Evolutionary conservation across 1,140 invertebrate species (phyloP), one percentile per base, ranked within the genome.

Genomic region (Drosophila hydei): DNA sequence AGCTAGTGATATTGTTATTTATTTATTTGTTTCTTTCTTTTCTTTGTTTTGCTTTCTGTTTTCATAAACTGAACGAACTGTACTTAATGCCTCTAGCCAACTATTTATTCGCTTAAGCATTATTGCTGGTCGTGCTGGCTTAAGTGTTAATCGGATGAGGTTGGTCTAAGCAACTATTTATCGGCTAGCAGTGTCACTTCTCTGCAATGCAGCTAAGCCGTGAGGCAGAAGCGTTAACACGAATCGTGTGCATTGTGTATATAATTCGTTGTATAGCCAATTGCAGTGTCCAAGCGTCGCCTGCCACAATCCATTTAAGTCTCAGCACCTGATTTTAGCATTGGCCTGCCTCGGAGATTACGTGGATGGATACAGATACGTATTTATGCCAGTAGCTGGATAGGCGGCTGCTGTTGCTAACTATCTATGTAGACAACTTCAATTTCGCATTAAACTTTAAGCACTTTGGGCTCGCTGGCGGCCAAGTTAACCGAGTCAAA

Each of bases 371-470:
- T 19, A 16, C 30, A 30, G 25, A 33, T 51, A 18, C 56, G 30
- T 50, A 67, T 65, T 76, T 70, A 75, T 70, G 51, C 73, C 27
- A 42, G 68, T 16, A 36, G 48, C 38, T 19, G 62, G 42, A 40
- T 25, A 33, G 50, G 25, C n/a, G 27, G 16, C 40, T 54, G 6
- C 40, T 60, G 3, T 42, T 19, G 8, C 62, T 33, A 33, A 50
- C 48, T 78, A 69, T 79, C 78, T 79, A 62, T 78, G 43, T 77
- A 65, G 69, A 73, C 74, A 76, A 75, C 77, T 87, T 87, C 52
- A 77, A 85, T 87, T 87, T 85, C 77, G 51, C 74, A 85, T 87
- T 72, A 87, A 81, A 87, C 77, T 85, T 85, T 80, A 87, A 85
- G 71, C 60, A 87, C 81, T 87, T 87, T 85, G 77, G 43, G 74